These are phyloP conservation scores for Indicator maculatus DNA, from an alignment of 2,113 vertebrate genomes.

Conservation along the genomic window DNA sequence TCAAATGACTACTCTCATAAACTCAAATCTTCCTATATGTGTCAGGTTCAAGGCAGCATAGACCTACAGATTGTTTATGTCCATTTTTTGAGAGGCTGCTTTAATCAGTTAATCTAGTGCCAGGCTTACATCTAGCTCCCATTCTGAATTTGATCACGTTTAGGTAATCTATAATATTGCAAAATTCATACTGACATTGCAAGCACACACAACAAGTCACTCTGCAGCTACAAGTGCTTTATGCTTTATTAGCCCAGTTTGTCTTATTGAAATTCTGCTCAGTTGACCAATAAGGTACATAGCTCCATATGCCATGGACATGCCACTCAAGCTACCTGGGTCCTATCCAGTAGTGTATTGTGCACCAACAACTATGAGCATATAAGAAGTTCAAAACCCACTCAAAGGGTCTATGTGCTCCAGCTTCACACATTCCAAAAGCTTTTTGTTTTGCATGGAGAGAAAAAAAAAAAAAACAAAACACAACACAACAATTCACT, in stretches of 20 bases:
- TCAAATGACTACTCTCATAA: background rate
- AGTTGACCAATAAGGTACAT: background rate
- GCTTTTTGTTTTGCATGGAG: background rate
- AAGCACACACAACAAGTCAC: background rate
- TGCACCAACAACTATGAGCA: background rate
- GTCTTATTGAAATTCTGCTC: background rate
- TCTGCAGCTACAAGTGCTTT: background rate
- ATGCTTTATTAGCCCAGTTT: slow-evolving; percentile 14
- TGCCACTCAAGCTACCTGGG: background rate
- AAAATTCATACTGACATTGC: background rate
- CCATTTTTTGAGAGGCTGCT: background rate
- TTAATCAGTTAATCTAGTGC: background rate
- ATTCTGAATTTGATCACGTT: background rate
- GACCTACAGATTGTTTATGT: background rate
- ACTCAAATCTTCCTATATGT: background rate
- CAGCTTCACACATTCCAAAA: background rate
- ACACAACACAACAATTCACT: background rate
- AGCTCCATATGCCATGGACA: slow-evolving; percentile 19
- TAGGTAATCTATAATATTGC: background rate
- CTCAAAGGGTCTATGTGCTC: background rate
- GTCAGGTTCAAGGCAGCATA: background rate
- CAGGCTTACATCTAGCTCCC: background rate
- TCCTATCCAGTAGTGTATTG: background rate
- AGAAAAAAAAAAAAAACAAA: background rate
- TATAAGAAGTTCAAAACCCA: background rate